These are phyloP conservation scores for Drosophila burlai DNA, from an alignment of 1,140 invertebrate genomes.

Conservation along the genomic window DNA sequence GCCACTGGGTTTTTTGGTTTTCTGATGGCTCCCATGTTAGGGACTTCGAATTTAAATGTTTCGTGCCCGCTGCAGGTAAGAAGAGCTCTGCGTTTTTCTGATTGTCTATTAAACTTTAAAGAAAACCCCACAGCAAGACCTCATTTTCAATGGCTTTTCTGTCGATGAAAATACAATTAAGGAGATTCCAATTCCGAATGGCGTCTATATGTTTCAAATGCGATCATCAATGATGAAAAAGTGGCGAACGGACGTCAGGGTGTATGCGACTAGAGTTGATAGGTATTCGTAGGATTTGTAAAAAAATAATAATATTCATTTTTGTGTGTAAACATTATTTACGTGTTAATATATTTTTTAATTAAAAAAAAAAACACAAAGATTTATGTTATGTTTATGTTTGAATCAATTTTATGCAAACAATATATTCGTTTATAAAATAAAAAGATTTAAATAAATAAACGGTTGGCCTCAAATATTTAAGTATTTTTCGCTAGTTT, in stretches of 20 bases:
- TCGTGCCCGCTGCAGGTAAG: constrained; percentile 30
- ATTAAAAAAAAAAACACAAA: too few relatives aligned
- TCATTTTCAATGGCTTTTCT: constrained; percentile 20
- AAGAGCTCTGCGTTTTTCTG: accelerated
- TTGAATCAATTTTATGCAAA: too few relatives aligned
- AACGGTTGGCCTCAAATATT: not conserved
- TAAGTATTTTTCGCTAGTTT: not conserved
- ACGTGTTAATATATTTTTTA: too few relatives aligned
- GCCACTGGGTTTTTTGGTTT: constrained; percentile 16
- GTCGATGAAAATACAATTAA: constrained; percentile 48
- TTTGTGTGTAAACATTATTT: too few relatives aligned
- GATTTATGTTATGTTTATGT: too few relatives aligned
- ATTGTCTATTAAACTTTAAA: not conserved
- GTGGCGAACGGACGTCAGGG: constrained; percentile 23
- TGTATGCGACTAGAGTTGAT: constrained; percentile 23
- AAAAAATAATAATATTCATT: not conserved
- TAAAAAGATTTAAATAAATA: not conserved
- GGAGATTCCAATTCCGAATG: constrained; percentile 49
- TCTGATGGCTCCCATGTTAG: constrained; percentile 15
- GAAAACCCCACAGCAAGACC: not conserved
- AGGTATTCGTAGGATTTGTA: not conserved
- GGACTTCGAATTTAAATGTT: constrained; percentile 14
- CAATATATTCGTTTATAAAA: not conserved
- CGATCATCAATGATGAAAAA: constrained; percentile 30
- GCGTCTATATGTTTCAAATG: constrained; percentile 45